Evolutionary conservation across 1,140 invertebrate species (phyloP), one percentile per base, ranked within the genome.

Genomic region (Zeugodacus cucurbitae): DNA sequence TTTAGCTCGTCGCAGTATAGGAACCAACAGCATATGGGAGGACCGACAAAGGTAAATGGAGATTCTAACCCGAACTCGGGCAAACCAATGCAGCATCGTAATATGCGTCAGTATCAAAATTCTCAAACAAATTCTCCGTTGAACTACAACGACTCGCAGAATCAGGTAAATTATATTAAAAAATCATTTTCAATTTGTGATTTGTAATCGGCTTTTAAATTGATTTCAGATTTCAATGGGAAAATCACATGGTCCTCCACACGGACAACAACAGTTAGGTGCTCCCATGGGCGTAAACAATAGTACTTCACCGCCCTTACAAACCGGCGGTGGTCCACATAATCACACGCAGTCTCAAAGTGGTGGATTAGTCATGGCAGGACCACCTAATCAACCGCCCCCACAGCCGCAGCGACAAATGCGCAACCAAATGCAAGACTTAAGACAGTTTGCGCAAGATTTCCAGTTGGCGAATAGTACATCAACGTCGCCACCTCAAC

Each of bases 391-490:
- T 85, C 90, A 90, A 26, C 88, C 85, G 5, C 90, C 91, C 88
- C 89, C 93, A 86, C 90, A 92, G 70, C 89, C 90, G 20, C 88
- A 92, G 86, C 89, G 91, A 32, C 91, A 90, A 90, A 92, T 91
- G 91, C 90, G 92, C 26, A 74, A 89, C 41, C 91, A 92, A 78
- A 37, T 93, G 78, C 92, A 93, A 88, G 91, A 93, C 62, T 64
- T 93, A 74, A 89, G 92, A 22, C 91, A 92, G 86, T 93, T 93
- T 87, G 89, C 90, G 8, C 90, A 92, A 89, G 92, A 94, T 88
- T 93, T 94, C 86, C 91, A 91, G 44, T 87, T 91, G 89, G 90
- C 90, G 14, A 86, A 74, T 2, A 90, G 85, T 59, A 91, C 91
- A 64, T 91, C 87, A 82, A 90, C 92, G 29, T 90, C 93, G 44